Evolutionary conservation across 2,113 vertebrate species (phyloP), one percentile per base, ranked within the genome.

Genomic region (Catagonus wagneri): DNA sequence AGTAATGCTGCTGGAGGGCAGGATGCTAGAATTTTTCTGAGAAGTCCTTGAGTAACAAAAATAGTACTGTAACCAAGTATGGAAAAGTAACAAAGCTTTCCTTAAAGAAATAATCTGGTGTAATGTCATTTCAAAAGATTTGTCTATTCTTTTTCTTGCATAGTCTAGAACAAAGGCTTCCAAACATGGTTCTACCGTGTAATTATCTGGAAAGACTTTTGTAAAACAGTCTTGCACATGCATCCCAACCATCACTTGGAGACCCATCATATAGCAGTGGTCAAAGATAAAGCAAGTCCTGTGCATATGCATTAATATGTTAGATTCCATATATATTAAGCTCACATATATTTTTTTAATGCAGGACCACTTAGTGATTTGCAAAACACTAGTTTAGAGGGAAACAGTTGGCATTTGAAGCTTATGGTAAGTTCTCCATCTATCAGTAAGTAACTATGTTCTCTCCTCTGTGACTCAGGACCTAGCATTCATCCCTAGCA

Each of bases 271-370:
- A 20, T 15, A 93, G 22, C 74, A 63, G 2, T 15, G 8, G 39
- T 58, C 34, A 17, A 6, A 22, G 32, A 72, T 15, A 5, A 79
- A 85, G 20, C 3, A 81, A 63, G 58, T n/a, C 23, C 29, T 34
- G 3, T 56, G 29, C 2, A 2, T 2, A 60, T 10, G 15, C 3
- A 39, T 54, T 14, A 12, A n/a, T 4, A 6, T 34, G 17, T 39
- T 44, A 39, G 19, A 52, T 52, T 36, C 15, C 2, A 29, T 7
- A 3, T 15, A 15, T 16, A 25, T 29, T 29, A 52, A 88, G 44
- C 11, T 68, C 6, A 4, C 15, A 25, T 4, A 32, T 29, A 17
- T 7, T 83, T 39, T 74, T 72, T 74, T 32, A 6, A 6, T 63
- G 8, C 44, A 79, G 83, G n/a, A 17, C 20, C 36, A 63, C 11